Evolutionary conservation across 2,113 vertebrate genomes (phyloP), one percentile per base, ranked within the genome.

Genomic region (Malurus melanocephalus): DNA sequence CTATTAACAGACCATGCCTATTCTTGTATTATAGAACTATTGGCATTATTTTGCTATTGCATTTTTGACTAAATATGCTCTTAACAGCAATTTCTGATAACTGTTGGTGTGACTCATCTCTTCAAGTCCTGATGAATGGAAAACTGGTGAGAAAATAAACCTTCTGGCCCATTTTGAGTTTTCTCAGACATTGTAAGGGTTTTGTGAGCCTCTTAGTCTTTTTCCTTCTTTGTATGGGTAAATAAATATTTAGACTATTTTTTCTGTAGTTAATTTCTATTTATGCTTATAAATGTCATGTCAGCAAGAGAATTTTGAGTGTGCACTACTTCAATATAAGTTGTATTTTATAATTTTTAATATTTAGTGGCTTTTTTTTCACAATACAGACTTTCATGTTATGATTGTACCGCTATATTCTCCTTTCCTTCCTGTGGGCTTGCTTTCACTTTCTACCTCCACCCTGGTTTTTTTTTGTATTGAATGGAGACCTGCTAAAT

Each of bases 1-100:
- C 38, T 79, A 4, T 69, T 92, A 32, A 8, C 10, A 75, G 60
- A 83, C 49, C 59, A 91, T 91, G 30, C 7, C 40, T 75, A 7
- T 85, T 94, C 45, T 89, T 3, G 27, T 92, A 77, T 94, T 92
- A 53, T 51, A 73, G 28, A 87, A 28, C 33, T 89, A 32, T 20
- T 92, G 7, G 55, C 16, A 23, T 89, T 81, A 64, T 85, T 92
- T 93, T 93, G 33, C 38, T 56, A 1, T 77, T 66, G 32, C 9
- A 26, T 80, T 80, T 91, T 80, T 73, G 16, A 62, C 19, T 74
- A 59, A 69, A 32, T 67, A 12, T 62, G 2, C 23, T 85, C 51
- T 69, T 76, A 51, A 51, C 13, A 59, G 21, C 32, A 62, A 9
- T 78, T 92, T 90, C 40, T 89, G 53, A 4, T 87, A 77, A 27